Percentiles rank a stretch among this genome's conserved stretches.
Conservation (phyloP, 2,888 invertebrate species). For the Pantelozetes paolii region DNA sequence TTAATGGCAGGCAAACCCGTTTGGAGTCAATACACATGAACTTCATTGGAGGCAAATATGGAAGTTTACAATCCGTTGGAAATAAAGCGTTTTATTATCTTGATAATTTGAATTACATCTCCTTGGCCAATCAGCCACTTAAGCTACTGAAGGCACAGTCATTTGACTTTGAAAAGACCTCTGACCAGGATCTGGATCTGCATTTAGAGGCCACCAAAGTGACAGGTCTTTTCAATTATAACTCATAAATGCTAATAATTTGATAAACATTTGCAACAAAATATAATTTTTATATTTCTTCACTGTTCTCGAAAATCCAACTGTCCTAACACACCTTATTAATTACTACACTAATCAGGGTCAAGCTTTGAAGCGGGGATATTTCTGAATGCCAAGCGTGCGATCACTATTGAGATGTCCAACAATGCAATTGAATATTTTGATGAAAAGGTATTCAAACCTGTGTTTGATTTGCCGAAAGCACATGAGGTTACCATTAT, state of each 20-base stretch:
- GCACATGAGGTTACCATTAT: not conserved
- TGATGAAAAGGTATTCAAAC: not conserved
- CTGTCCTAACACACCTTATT: too few species aligned
- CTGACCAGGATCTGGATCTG: not conserved
- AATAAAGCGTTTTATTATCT: conserved; percentile 4
- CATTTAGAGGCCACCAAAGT: conserved; percentile 23
- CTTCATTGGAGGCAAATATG: conserved; percentile 5
- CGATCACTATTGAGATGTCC: conserved; percentile 8
- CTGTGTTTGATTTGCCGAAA: not conserved
- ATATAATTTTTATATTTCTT: too few species aligned
- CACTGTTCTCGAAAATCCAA: too few species aligned
- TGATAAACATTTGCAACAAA: not conserved
- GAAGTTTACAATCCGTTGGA: not conserved
- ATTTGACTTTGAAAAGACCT: not conserved
- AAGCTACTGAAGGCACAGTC: not conserved
- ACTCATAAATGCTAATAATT: not conserved
- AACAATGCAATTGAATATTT: not conserved
- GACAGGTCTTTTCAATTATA: not conserved
- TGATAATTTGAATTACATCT: not conserved
- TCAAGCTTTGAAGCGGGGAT: not conserved
- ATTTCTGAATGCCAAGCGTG: conserved; percentile 8
- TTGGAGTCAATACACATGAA: conserved; percentile 9
- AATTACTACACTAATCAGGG: too few species aligned
- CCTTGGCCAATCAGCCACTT: conserved; percentile 1
- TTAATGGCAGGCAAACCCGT: not conserved